These are phyloP conservation scores for Sebastes matsubarae DNA, from an alignment of 2,797 vertebrate genomes.

Conservation along the genomic window DNA sequence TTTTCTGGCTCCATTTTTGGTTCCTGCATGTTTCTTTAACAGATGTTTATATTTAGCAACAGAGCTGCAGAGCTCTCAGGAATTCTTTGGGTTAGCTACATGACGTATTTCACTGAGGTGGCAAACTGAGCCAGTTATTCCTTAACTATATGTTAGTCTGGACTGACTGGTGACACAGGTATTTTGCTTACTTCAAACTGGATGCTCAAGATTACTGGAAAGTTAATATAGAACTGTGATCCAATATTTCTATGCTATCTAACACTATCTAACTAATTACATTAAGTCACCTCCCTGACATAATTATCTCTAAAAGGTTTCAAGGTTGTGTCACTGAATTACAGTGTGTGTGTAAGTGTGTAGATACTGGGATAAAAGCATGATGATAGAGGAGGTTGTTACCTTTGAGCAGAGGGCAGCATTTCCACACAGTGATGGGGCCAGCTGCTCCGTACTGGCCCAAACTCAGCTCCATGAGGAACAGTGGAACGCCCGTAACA, in stretches of 20 bases:
- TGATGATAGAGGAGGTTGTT: not conserved
- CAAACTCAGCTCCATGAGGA: conserved; percentile 90
- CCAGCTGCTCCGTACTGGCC: conserved; percentile 87
- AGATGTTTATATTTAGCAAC: not conserved
- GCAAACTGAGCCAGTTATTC: not conserved
- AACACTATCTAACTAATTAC: not conserved
- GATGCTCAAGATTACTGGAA: not conserved
- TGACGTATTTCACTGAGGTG: not conserved
- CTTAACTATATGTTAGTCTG: not conserved
- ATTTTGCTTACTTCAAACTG: not conserved
- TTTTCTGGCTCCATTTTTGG: not conserved
- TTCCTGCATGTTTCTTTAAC: not conserved
- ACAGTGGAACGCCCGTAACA: conserved; percentile 85
- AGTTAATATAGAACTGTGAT: not conserved
- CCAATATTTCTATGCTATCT: not conserved
- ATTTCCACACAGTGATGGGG: conserved; percentile 89
- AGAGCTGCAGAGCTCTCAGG: not conserved
- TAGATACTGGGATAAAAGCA: not conserved
- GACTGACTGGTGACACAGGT: conserved; percentile 8
- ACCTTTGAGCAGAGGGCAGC: conserved; percentile 91
- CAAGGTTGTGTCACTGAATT: not conserved
- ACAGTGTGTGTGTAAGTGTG: not conserved
- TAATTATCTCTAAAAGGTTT: not conserved
- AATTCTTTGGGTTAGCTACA: not conserved
- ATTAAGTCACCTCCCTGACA: not conserved